These are phyloP conservation scores for Actenoides hombroni DNA, from an alignment of 2,113 vertebrate genomes.

Conservation along the genomic window DNA sequence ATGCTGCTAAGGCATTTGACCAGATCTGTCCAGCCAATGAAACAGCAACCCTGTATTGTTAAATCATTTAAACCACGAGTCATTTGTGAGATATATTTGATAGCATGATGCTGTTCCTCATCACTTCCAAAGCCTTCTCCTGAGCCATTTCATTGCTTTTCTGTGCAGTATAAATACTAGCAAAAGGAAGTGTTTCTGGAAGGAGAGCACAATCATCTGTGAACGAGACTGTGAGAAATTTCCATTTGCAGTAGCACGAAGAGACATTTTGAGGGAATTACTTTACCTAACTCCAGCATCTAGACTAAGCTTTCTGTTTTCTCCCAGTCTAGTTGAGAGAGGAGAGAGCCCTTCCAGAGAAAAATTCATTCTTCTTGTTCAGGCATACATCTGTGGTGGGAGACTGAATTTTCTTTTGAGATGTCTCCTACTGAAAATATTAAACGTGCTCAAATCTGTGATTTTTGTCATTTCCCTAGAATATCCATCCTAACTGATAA, in stretches of 20 bases:
- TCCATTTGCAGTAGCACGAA: background rate
- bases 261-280: background rate
- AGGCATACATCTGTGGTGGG: background rate
- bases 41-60: background rate
- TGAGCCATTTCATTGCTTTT: background rate
- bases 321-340: background rate
- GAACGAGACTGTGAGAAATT: background rate
- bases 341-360: background rate
- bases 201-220: background rate
- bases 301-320: background rate
- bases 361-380: background rate
- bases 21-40: constrained; percentile 16
- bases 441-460: background rate
- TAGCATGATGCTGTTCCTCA: background rate
- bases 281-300: background rate
- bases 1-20: constrained; percentile 17
- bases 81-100: background rate
- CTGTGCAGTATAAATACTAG: background rate
- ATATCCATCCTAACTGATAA: background rate
- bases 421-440: background rate
- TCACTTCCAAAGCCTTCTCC: background rate
- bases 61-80: constrained; percentile 9
- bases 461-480: background rate
- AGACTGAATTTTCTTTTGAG: background rate
- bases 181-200: background rate